Base-by-base conservation (phyloP, 2,888 invertebrate species). In the Nemotelus pantherinus region DNA sequence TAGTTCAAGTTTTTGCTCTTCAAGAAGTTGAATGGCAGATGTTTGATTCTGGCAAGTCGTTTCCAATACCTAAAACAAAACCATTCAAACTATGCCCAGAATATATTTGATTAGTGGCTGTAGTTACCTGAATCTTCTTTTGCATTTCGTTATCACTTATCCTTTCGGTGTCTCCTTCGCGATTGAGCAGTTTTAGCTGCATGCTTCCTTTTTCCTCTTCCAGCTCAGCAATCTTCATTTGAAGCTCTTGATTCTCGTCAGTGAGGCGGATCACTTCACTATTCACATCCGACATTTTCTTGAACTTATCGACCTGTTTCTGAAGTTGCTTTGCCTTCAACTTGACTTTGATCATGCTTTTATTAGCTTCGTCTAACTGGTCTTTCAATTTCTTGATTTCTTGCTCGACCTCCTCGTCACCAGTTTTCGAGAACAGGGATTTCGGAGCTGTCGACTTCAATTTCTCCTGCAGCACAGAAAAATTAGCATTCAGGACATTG, bases 171-270 rank as follows among this genome's bases (percentile, higher is more conserved):
- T 81, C 93, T 87, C 93, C 92, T 9, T 80, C 93, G 87, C 93
- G 92, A 88, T 94, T 94, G 82, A 94, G 92, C 85, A 95, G 90
- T 88, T 93, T 93, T 85, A 96, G 89, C 88, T 96, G 95, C 84
- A 96, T 90, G 88, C 95, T 95, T 83, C 95, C 95, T 88, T 96
- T 96, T 88, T 96, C 96, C 86, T 95, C 95, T 88, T 95, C 95
- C 81, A 97, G 87, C 84, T 95, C 94, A 10, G 93, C 93, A 79
- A 97, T 91, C 88, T 92, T 92, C 82, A 94, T 93, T 80, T 92
- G 91, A 71, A 93, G 86, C 81, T 90, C 89, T 80, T 90, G 89
- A 81, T 92, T 89, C 83, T 91, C 91, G 78, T 89, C 89, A 83
- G 89, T 89, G 70, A 94, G 86, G 81, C 89, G 90, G 0, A 92